A percentile compares a stretch with the other conserved stretches of the same genome.
phyloP scores from a whole-genome alignment of 2,888 invertebrate genomes.

The Heliconius ethilla region DNA sequence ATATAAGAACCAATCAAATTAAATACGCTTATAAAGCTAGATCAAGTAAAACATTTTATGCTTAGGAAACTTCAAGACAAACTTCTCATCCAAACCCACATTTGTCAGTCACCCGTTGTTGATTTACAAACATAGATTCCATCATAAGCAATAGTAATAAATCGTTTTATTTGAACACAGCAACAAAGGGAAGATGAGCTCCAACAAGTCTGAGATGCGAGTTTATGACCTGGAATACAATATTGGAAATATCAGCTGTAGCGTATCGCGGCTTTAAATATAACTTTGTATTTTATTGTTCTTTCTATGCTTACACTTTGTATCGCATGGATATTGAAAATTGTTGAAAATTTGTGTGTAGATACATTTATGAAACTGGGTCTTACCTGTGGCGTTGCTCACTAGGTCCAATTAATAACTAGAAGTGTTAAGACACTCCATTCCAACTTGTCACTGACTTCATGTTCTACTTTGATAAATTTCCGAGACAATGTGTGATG shows the following conservation, averaged over 20 bases:
- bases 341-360: neutral
- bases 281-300: conserved; percentile 36
- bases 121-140: conserved; percentile 16
- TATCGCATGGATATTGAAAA: conserved; percentile 3
- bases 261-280: conserved; percentile 31
- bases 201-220: conserved; percentile 32
- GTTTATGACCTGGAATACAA: conserved; percentile 37
- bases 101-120: neutral
- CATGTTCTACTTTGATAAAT: too few species aligned
- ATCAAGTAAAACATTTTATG: too few species aligned
- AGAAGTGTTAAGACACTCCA: too few species aligned
- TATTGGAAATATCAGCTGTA: conserved; percentile 34
- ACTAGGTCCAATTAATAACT: neutral
- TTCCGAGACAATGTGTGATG: too few species aligned
- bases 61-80: too few species aligned
- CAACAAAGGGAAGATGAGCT: conserved; percentile 34
- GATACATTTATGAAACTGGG: too few species aligned
- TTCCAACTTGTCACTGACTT: too few species aligned
- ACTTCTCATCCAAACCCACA: neutral
- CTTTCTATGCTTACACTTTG: conserved; percentile 17
- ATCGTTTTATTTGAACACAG: conserved; percentile 30
- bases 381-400: neutral
- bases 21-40: too few species aligned
- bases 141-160: conserved; percentile 29
- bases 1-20: too few species aligned